phyloP scores from a whole-genome alignment of 2,888 invertebrate species.

The Aplocera efformata region DNA sequence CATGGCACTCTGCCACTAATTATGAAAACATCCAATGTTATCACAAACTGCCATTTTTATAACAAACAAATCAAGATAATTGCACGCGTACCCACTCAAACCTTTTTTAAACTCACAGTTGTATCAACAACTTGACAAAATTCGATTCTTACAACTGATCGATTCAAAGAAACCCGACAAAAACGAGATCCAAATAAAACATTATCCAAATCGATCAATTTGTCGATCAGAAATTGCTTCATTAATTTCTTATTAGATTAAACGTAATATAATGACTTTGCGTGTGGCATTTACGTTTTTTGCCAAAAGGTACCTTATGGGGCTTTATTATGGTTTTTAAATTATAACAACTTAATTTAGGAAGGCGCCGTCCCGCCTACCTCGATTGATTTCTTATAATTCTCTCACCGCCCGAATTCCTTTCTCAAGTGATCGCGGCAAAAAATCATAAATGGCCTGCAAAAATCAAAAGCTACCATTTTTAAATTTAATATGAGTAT shows the following conservation, averaged over 20 bases:
- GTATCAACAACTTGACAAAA: conserved; percentile 19
- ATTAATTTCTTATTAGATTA: conserved; percentile 64
- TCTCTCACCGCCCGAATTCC: conserved; percentile 57
- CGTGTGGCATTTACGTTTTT: conserved; percentile 68
- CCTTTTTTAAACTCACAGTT: conserved; percentile 29
- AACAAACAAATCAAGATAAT: conserved; percentile 17
- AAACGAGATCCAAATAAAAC: conserved; percentile 36
- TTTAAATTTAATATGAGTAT: conserved; percentile 19
- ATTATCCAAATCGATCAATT: conserved; percentile 50
- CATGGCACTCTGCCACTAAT: conserved; percentile 34
- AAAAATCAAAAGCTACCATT: conserved; percentile 25
- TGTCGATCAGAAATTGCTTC: conserved; percentile 56
- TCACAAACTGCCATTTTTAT: conserved; percentile 8
- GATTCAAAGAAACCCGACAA: conserved; percentile 39
- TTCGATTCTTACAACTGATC: conserved; percentile 28
- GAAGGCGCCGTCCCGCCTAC: conserved; percentile 71
- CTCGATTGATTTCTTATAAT: conserved; percentile 74
- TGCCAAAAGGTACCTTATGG: conserved; percentile 64
- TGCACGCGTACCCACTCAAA: conserved; percentile 24
- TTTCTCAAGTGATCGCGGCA: conserved; percentile 53
- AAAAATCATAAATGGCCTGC: conserved; percentile 44
- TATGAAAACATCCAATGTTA: conserved; percentile 29
- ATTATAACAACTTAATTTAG: conserved; percentile 75
- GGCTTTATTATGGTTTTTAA: conserved; percentile 64
- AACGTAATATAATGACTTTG: conserved; percentile 60